phyloP scores from a whole-genome alignment of 2,113 vertebrate species.

The Aldabrachelys gigantea region DNA sequence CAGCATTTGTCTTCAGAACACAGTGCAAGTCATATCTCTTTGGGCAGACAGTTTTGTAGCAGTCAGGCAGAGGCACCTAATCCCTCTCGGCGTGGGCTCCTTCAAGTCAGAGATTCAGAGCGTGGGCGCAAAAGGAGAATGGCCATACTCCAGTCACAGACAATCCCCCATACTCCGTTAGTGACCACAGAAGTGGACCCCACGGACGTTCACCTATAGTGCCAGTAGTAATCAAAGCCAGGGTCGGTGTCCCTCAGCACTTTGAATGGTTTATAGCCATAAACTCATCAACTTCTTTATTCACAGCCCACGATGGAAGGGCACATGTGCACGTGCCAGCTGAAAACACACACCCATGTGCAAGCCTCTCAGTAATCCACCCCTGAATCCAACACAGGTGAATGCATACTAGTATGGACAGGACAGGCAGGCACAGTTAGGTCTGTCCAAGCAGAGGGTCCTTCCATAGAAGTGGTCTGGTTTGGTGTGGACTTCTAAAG shows the following conservation, averaged over 20 bases:
- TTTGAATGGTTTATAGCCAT: not conserved
- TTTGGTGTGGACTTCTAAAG: not conserved
- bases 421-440: not conserved
- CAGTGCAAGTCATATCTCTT: not conserved
- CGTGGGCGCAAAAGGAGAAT: not conserved
- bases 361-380: too few relatives aligned
- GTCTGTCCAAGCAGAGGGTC: not conserved
- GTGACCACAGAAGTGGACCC: not conserved
- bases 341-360: not conserved
- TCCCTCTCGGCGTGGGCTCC: not conserved
- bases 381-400: not conserved
- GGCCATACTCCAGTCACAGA: not conserved
- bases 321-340: fast-evolving
- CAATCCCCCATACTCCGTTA: not conserved
- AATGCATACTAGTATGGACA: fast-evolving
- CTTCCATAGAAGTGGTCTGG: fast-evolving
- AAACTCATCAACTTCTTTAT: not conserved
- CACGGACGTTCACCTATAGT: not conserved
- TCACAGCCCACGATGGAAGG: fast-evolving
- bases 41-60: not conserved
- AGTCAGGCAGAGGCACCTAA: not conserved
- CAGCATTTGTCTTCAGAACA: not conserved
- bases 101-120: not conserved
- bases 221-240: not conserved
- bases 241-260: not conserved